Base-by-base conservation (phyloP, 64 coral and sea anemone species). In the Porites lutea region DNA sequence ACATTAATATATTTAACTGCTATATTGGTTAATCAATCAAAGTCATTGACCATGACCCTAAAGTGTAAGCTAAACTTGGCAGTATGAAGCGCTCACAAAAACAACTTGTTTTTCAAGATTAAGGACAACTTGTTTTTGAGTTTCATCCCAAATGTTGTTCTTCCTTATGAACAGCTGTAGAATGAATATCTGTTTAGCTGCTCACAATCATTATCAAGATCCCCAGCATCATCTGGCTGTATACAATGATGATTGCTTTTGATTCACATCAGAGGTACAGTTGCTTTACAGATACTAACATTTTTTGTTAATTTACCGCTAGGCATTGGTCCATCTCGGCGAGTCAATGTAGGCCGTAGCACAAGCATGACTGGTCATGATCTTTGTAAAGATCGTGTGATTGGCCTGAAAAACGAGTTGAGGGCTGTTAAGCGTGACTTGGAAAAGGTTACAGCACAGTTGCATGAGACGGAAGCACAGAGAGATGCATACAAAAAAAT, bases 351-450 rank as follows among this genome's bases (percentile, higher is more conserved):
- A 13, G 91, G 91, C 8, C 94, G 97, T 0, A 99, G 97, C 53
- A 82, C 88, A 16, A 99, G 97, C 53, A 99, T 99, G 97, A 96
- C 91, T 9, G 97, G 94, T 13, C 97, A 96, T 77, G 94, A 95
- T 59, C 78, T 95, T 1, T 98, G 79, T 20, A 95, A 94, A 59
- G 94, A 99, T 82, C 74, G 92, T 22, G 11, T 87, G 15, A 93
- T 84, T 7, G 77, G 87, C 23, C 57, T 99, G 48, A 99, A 93
- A 74, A 99, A 95, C 54, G 97, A 99, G 71, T 71, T 99, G 8
- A 96, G 87, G 54, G 57, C 90, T 77, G 94, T 96, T 3, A 93
- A 83, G 73, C 64, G 91, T 37, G 94, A 99, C 52, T 88, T 96
- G 22, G 97, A 96, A 47, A 88, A 93, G 79, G 91, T 93, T 4